Evolutionary conservation across 2,797 vertebrate genomes (phyloP).

Genomic region (Takifugu ocellatus): DNA sequence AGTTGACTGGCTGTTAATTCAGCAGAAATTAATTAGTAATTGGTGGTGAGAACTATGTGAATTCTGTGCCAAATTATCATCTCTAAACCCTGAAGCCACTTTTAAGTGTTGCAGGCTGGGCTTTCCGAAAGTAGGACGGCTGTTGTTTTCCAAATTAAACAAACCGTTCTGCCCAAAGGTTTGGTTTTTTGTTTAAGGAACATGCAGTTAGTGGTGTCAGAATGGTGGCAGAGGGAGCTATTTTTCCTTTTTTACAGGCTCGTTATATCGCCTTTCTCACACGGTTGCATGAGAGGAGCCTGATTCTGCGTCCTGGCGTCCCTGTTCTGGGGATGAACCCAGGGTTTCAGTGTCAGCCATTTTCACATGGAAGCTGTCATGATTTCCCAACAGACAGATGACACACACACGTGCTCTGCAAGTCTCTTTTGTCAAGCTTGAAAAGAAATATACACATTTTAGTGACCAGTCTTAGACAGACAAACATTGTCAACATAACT

Average conservation of each 20-base stretch:
- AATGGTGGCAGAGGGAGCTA: constrained; percentile 68
- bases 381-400: constrained; percentile 48
- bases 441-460: neutral
- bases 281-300: constrained; percentile 52
- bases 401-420: constrained; percentile 45
- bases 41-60: constrained; percentile 14
- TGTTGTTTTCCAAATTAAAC: constrained; percentile 67
- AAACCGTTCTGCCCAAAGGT: constrained; percentile 60
- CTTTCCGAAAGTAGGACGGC: constrained; percentile 48
- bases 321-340: constrained; percentile 38
- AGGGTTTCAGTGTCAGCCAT: constrained; percentile 54
- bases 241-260: constrained; percentile 61
- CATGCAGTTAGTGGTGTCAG: constrained; percentile 74
- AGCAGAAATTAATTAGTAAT: constrained; percentile 12
- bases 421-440: constrained; percentile 22
- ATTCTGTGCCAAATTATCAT: constrained; percentile 29
- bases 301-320: constrained; percentile 46
- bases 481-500: constrained; percentile 7
- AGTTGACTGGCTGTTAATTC: constrained; percentile 29
- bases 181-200: constrained; percentile 64
- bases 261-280: constrained; percentile 56
- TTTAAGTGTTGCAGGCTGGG: constrained; percentile 31
- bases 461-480: too few species aligned
- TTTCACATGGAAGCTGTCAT: constrained; percentile 70
- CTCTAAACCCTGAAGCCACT: constrained; percentile 16